A percentile compares a stretch with the other conserved stretches of the same genome.
phyloP scores from a whole-genome alignment of 2,888 invertebrate species.

The Dryomyza anilis region DNA sequence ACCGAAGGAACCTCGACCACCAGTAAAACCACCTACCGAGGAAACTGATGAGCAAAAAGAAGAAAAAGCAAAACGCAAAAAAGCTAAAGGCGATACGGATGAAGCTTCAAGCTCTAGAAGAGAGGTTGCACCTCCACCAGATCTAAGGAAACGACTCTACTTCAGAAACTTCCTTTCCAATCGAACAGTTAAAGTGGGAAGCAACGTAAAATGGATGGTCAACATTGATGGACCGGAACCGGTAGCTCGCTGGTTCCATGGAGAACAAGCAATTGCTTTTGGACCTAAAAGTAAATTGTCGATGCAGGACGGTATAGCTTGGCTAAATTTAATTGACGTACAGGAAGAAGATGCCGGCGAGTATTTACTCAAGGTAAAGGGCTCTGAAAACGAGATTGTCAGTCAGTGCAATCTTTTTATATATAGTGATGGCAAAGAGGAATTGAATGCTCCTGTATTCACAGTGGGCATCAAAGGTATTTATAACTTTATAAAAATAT shows the following conservation, averaged over 20 bases:
- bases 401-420: conserved; percentile 70
- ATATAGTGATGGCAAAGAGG: conserved; percentile 59
- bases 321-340: conserved; percentile 74
- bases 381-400: conserved; percentile 72
- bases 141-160: conserved; percentile 61
- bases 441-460: conserved; percentile 74
- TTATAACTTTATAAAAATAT: no score
- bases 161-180: conserved; percentile 80
- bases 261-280: conserved; percentile 68
- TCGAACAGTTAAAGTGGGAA: conserved; percentile 75
- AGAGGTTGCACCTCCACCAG: conserved; percentile 60
- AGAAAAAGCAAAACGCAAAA: conserved; percentile 48
- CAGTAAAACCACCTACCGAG: conserved; percentile 43
- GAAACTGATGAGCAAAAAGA: conserved; percentile 38
- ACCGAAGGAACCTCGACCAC: conserved; percentile 46
- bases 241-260: conserved; percentile 72
- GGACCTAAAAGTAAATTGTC: conserved; percentile 68
- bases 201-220: conserved; percentile 78
- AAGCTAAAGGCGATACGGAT: conserved; percentile 48
- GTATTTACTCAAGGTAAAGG: conserved; percentile 77
- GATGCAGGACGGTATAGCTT: conserved; percentile 73
- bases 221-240: conserved; percentile 78
- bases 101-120: conserved; percentile 48
- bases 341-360: conserved; percentile 75
- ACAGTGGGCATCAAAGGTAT: conserved; percentile 76